Evolutionary conservation across 1,140 invertebrate species (phyloP).

Genomic region (Marisa cornuarietis): DNA sequence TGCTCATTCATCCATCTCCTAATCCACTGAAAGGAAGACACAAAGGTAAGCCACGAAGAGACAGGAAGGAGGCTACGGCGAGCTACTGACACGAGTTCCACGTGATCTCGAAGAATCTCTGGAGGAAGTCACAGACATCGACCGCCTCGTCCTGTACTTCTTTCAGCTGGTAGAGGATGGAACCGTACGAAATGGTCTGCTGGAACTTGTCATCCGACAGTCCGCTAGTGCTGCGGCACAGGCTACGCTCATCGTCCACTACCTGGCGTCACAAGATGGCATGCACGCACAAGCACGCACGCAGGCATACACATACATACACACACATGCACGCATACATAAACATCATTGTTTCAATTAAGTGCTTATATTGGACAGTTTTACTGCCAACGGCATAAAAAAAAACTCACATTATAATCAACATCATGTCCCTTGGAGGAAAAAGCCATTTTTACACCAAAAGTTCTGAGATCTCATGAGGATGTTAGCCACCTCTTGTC

Average conservation of each 20-base stretch:
- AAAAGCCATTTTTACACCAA: neutral
- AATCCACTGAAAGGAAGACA: too few species aligned
- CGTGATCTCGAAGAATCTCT: constrained; percentile 39
- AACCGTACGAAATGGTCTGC: constrained; percentile 39
- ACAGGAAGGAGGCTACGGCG: too few species aligned
- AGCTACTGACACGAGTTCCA: constrained; percentile 45
- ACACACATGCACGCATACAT: neutral
- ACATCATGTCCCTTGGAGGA: neutral
- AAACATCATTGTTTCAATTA: neutral
- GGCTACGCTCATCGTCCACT: constrained; percentile 41
- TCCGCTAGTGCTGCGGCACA: constrained; percentile 34
- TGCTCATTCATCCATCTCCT: too few species aligned
- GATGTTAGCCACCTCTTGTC: neutral
- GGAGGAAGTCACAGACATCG: constrained; percentile 40
- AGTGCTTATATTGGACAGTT: neutral
- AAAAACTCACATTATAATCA: neutral
- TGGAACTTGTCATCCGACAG: constrained; percentile 37
- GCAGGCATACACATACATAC: neutral
- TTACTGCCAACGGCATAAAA: neutral
- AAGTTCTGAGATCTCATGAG: neutral
- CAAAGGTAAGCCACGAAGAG: too few species aligned
- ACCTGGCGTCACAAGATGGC: constrained; percentile 19
- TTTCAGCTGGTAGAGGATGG: constrained; percentile 47
- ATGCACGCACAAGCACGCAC: constrained; percentile 2
- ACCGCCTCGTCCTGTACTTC: constrained; percentile 43